phyloP scores from a whole-genome alignment of 2,888 invertebrate genomes.

The Diaprepes abbreviatus region DNA sequence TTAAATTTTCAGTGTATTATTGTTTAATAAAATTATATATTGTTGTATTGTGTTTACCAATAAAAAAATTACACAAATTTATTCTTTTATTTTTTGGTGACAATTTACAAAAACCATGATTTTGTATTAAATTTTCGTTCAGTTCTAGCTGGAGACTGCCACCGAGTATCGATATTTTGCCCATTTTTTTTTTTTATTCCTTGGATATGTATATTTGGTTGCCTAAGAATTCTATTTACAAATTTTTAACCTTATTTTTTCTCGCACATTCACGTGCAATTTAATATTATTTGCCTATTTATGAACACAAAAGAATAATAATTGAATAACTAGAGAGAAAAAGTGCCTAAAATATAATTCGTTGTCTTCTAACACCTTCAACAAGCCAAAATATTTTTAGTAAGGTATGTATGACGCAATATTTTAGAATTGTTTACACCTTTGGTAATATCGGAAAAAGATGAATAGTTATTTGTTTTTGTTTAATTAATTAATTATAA shows the following conservation, averaged over 20 bases:
- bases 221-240: not conserved
- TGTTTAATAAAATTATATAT: not conserved
- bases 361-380: not conserved
- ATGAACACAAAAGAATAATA: not conserved
- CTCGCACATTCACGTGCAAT: not conserved
- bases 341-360: not conserved
- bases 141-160: too few relatives aligned
- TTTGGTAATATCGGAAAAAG: not conserved
- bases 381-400: not conserved
- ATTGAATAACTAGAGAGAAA: slow-evolving; percentile 4
- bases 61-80: too few relatives aligned
- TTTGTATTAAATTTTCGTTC: too few relatives aligned
- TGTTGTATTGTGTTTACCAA: not conserved
- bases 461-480: not conserved
- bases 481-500: not conserved
- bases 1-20: slow-evolving; percentile 6
- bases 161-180: too few relatives aligned
- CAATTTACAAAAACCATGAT: too few relatives aligned
- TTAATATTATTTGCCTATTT: not conserved
- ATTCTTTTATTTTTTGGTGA: too few relatives aligned
- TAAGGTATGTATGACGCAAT: not conserved
- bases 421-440: not conserved
- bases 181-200: too few relatives aligned
- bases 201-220: not conserved
- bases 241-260: not conserved